Evolutionary conservation across 2,888 invertebrate species (phyloP), one percentile per base, ranked within the genome.

Genomic region (Volucella bombylans): DNA sequence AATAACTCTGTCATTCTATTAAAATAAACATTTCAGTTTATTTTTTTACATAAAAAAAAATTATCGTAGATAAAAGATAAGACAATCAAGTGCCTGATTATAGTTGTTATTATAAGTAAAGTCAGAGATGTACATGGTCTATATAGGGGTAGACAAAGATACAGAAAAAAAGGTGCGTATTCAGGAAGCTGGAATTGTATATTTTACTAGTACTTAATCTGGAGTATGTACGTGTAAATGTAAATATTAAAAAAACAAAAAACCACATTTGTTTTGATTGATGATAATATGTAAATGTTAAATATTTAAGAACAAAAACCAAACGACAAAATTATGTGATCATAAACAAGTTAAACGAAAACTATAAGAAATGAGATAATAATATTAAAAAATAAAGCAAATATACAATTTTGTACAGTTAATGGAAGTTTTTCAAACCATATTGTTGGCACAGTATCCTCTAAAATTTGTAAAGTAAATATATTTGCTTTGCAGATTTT

Each of bases 391-490:
- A 72, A 80, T 62, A 68, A 69, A 47, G 15, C 14, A 73, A 62
- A 59, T 82, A 77, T 82, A 82, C 82, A 82, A 77, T 82, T 82
- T 82, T 82, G 54, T 82, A 82, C 82, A 78, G 68, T 78, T 71
- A 45, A 31, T 43, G 50, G 55, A 74, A 67, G 23, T 54, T 54
- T 12, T 57, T 12, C 23, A 23, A 23, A 23, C 23, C 23, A 3
- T 3, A 23, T 23, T 23, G 23, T 23, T 4, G 23, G 23, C 3
- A 23, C 23, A 23, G 4, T 23, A 23, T 23, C 2, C 23, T 23
- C 23, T 3, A 4, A 23, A 23, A 23, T 23, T 4, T 23, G 1
- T 23, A 23, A 23, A 23, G 23, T 23, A 23, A 23, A 23, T 23
- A 23, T 23, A 23, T 23, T 23, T 23, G 23, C 4, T 23, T 23